Percentiles rank a stretch among this genome's conserved stretches.
phyloP scores from a whole-genome alignment of 1,140 invertebrate species.

The Ceratina japonica region DNA sequence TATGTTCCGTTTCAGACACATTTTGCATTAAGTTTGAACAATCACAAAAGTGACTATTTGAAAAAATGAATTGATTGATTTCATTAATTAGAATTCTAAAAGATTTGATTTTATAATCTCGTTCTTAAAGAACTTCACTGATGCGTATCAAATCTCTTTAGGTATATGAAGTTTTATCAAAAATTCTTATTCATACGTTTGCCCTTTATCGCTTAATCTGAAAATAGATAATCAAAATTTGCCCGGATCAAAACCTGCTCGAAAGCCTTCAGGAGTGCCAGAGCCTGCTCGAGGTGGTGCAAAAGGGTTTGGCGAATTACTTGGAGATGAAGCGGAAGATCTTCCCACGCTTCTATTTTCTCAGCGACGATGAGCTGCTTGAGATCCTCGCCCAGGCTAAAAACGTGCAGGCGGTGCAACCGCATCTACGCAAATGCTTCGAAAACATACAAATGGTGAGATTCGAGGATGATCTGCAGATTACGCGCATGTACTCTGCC shows the following conservation, averaged over 20 bases:
- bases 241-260: constrained; percentile 82
- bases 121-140: too few species aligned
- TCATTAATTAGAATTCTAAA: too few species aligned
- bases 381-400: constrained; percentile 88
- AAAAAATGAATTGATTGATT: too few species aligned
- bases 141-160: too few species aligned
- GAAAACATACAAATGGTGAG: constrained; percentile 86
- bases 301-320: constrained; percentile 87
- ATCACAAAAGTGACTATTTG: too few species aligned
- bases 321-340: constrained; percentile 85
- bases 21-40: too few species aligned
- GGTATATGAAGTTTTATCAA: neutral
- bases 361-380: constrained; percentile 88
- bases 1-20: neutral
- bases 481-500: constrained; percentile 88
- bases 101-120: too few species aligned
- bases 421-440: constrained; percentile 89
- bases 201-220: too few species aligned
- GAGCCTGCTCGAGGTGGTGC: constrained; percentile 84
- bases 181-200: neutral
- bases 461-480: constrained; percentile 85
- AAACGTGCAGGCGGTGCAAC: constrained; percentile 87
- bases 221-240: constrained; percentile 81
- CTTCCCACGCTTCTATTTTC: constrained; percentile 89
- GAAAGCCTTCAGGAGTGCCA: constrained; percentile 85